Evolutionary conservation across 2,888 invertebrate species (phyloP), one percentile per base, ranked within the genome.

Genomic region (Chalcosyrphus nemorum): DNA sequence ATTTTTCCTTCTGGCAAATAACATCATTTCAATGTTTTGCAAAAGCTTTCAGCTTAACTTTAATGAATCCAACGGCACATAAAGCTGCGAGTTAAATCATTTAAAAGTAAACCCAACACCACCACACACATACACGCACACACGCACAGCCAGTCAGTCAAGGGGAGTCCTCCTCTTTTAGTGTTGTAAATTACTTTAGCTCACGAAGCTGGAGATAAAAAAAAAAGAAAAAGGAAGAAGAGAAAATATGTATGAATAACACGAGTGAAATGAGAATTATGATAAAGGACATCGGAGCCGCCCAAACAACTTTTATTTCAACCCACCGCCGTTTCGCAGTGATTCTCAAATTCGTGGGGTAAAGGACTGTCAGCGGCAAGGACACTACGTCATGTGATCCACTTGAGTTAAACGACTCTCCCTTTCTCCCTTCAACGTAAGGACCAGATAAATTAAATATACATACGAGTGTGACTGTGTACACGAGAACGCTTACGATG

Each of bases 131-230:
- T 29, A 52, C 17, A 17, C n/a, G 4, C 27, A 29, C 15, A 41
- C 15, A 45, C 19, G 27, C 61, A 29, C 32, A 1, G 13, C 5
- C 50, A 24, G 35, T 24, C 38, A 1, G 1, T 27, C 1, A 35
- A 57, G 19, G n/a, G n/a, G n/a, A n/a, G n/a, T n/a, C n/a, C n/a
- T 45, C 47, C 57, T 35, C 17, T 35, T 47, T 56, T 47, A 57
- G 47, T n/a, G n/a, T 56, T 70, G 70, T 57, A 70, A 70, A 70
- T 70, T 70, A 47, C 70, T 57, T 70, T 70, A 35, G 70, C 70
- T 54, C 57, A 35, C 35, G 24, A 15, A 38, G 47, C 3, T n/a
- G 35, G n/a, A 68, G 27, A 41, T 17, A 15, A 2, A 15, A 43
- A 29, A 38, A 7, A 7, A 29, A 43, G 27, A 50, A 13, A 15